These are phyloP conservation scores for Syngnathoides biaculeatus DNA, from an alignment of 2,113 vertebrate genomes.

Conservation along the genomic window DNA sequence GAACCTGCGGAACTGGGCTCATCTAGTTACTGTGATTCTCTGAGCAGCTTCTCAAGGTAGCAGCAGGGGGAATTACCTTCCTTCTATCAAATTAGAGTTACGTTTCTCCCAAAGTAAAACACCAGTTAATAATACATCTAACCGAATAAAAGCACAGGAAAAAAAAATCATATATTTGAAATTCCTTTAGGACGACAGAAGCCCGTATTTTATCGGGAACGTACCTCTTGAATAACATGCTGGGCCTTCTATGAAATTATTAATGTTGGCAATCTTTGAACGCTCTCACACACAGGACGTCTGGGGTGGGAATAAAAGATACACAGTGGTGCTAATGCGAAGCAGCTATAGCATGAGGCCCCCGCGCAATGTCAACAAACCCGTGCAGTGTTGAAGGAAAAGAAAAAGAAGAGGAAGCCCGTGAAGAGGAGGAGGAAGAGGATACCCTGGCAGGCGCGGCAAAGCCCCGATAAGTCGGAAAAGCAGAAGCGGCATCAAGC, in stretches of 20 bases:
- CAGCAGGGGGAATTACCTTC: slow-evolving; percentile 21
- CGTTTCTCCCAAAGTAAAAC: slow-evolving; percentile 17
- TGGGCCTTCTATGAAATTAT: slow-evolving; percentile 20
- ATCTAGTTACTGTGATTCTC: not conserved
- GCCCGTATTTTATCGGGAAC: slow-evolving; percentile 2
- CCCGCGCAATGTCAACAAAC: slow-evolving; percentile 27
- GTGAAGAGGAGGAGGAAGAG: not conserved
- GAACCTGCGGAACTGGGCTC: not conserved
- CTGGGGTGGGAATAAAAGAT: slow-evolving; percentile 9
- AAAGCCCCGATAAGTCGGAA: slow-evolving; percentile 20
- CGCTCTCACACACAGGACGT: slow-evolving; percentile 2
- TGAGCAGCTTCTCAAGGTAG: not conserved
- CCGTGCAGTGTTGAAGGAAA: slow-evolving; percentile 35
- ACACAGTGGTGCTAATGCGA: slow-evolving; percentile 27
- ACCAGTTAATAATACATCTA: not conserved
- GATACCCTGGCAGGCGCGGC: slow-evolving; percentile 30
- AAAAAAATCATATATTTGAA: not conserved
- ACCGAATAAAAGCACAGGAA: not conserved
- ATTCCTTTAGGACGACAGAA: slow-evolving; percentile 17
- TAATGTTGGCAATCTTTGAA: slow-evolving; percentile 14
- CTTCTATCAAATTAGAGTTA: slow-evolving; percentile 33
- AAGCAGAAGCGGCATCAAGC: slow-evolving; percentile 21
- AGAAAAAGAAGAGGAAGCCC: slow-evolving; percentile 4
- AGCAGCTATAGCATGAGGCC: slow-evolving; percentile 17
- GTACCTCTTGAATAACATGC: slow-evolving; percentile 14